A percentile compares a stretch with the other conserved stretches of the same genome.
Conservation (phyloP, 2,797 vertebrate species). For the Anguilla anguilla region DNA sequence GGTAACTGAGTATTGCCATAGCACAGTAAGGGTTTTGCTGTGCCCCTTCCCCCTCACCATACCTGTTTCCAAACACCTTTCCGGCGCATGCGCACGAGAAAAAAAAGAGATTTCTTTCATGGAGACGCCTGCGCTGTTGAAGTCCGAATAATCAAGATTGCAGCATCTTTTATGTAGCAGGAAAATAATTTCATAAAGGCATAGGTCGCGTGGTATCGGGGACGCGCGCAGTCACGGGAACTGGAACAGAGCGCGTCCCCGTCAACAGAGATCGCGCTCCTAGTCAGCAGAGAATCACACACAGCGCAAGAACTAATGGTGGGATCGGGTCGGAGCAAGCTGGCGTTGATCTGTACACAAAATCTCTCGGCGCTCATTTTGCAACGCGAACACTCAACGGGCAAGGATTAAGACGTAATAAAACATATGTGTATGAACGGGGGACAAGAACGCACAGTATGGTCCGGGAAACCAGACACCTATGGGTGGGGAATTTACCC, state of each 20-base stretch:
- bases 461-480: slow-evolving; percentile 99
- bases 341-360: slow-evolving; percentile 64
- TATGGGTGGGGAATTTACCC: slow-evolving; percentile 99
- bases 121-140: slow-evolving; percentile 71
- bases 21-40: background rate
- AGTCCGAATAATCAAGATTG: slow-evolving; percentile 67
- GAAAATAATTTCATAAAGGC: slow-evolving; percentile 70
- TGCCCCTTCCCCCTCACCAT: slow-evolving; percentile 12
- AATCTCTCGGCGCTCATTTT: slow-evolving; percentile 55
- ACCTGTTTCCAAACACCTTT: slow-evolving; percentile 59
- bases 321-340: slow-evolving; percentile 68
- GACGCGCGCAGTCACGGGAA: slow-evolving; percentile 78
- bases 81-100: slow-evolving; percentile 66
- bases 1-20: background rate
- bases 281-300: slow-evolving; percentile 72
- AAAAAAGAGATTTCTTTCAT: slow-evolving; percentile 69
- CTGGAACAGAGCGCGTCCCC: slow-evolving; percentile 71
- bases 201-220: slow-evolving; percentile 81
- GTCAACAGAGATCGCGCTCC: slow-evolving; percentile 71
- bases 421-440: slow-evolving; percentile 77
- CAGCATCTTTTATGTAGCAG: slow-evolving; percentile 74
- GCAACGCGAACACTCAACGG: slow-evolving; percentile 54
- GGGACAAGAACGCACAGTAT: slow-evolving; percentile 85
- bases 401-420: slow-evolving; percentile 66
- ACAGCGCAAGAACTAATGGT: slow-evolving; percentile 72